Evolutionary conservation across 2,113 vertebrate genomes (phyloP).

Genomic region (Dasyornis broadbenti): DNA sequence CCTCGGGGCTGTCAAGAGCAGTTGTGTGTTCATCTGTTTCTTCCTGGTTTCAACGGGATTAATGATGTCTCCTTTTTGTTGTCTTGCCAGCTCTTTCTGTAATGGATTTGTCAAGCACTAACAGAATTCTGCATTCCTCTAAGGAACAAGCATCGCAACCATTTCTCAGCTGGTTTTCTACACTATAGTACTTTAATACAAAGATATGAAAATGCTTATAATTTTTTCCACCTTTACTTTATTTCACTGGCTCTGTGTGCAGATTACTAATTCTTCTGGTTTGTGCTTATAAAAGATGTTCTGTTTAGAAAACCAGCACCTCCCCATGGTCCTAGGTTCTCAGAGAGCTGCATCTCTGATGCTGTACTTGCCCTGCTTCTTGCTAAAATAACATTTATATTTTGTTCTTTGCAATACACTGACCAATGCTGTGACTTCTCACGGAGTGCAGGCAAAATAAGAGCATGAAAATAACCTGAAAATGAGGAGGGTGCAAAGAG

Average conservation of each 20-base stretch:
- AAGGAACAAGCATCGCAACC: neutral
- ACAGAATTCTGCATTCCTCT: neutral
- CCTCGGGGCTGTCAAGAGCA: neutral
- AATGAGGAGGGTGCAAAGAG: neutral
- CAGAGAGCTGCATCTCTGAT: neutral
- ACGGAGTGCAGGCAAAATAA: neutral
- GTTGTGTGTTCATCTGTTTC: neutral
- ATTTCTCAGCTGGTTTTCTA: neutral
- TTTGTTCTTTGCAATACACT: neutral
- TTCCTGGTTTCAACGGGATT: neutral
- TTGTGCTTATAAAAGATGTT: neutral
- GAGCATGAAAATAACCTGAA: neutral
- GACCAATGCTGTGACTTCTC: neutral
- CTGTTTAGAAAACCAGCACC: neutral
- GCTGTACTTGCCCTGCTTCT: accelerated
- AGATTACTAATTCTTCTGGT: neutral
- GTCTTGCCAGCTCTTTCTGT: neutral
- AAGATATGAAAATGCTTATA: neutral
- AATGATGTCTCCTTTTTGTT: neutral
- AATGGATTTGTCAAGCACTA: neutral
- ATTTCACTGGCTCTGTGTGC: neutral
- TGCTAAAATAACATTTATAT: neutral
- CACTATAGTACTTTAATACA: neutral
- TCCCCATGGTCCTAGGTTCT: neutral
- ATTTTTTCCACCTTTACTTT: neutral